These are phyloP conservation scores for Torymus texanus DNA, from an alignment of 2,888 invertebrate genomes.

Conservation along the genomic window DNA sequence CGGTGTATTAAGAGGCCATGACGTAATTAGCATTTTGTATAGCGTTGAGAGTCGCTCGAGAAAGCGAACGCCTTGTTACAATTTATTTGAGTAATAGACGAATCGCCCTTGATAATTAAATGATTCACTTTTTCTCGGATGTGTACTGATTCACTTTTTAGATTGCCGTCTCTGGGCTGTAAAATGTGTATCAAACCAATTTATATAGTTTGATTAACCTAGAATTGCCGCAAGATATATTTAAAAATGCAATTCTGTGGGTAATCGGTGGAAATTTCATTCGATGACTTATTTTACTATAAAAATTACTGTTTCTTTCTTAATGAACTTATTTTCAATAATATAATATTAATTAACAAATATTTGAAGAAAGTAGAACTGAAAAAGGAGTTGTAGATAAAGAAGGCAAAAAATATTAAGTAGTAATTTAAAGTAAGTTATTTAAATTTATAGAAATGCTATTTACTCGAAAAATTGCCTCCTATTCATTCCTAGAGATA, in stretches of 20 bases:
- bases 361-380: no score
- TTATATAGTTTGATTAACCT: slow-evolving; percentile 40
- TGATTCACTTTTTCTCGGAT: slow-evolving; percentile 52
- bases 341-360: no score
- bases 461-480: no score
- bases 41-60: slow-evolving; percentile 25
- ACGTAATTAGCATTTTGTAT: slow-evolving; percentile 45
- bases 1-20: slow-evolving; percentile 26
- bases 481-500: no score
- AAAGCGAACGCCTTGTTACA: slow-evolving; percentile 52
- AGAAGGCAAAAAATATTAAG: no score
- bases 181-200: slow-evolving; percentile 28
- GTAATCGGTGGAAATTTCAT: neutral
- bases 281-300: neutral
- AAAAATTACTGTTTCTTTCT: no score
- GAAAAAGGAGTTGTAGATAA: no score
- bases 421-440: no score
- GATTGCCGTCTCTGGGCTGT: slow-evolving; percentile 26
- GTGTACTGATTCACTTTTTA: slow-evolving; percentile 52
- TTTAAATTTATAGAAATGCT: no score
- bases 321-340: no score
- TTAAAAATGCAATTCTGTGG: neutral
- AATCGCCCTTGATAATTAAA: slow-evolving; percentile 52
- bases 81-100: slow-evolving; percentile 53
- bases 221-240: slow-evolving; percentile 28